Evolutionary conservation across 2,797 vertebrate species (phyloP).

Genomic region (Crenichthys baileyi): DNA sequence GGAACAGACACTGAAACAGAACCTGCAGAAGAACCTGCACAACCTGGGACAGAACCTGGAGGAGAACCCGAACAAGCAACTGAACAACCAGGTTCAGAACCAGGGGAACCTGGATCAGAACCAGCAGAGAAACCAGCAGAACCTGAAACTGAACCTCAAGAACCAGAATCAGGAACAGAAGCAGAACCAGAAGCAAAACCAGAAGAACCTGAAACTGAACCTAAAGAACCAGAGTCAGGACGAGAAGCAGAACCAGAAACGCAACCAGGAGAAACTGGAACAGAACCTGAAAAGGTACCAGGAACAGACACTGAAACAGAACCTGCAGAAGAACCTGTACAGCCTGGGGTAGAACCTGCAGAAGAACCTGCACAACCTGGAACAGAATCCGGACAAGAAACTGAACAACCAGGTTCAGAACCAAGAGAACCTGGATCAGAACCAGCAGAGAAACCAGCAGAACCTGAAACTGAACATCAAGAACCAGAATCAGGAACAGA

Average conservation of each 20-base stretch:
- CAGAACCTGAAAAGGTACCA: accelerated
- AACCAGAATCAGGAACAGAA: not conserved
- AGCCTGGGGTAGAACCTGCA: no score
- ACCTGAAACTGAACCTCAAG: not conserved
- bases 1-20: not conserved
- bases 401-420: no score
- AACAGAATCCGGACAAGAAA: no score
- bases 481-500: accelerated
- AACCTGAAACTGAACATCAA: no score
- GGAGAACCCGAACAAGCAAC: no score
- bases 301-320: no score
- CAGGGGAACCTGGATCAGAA: no score
- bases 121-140: not conserved
- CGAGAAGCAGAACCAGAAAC: not conserved
- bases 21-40: not conserved
- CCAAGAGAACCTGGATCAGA: no score
- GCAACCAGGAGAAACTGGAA: accelerated
- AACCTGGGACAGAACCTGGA: no score
- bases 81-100: no score
- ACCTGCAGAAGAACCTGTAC: accelerated
- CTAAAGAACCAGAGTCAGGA: no score
- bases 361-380: not conserved
- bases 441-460: not conserved
- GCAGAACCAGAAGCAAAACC: not conserved
- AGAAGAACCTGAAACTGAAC: accelerated